Evolutionary conservation across 2,797 vertebrate genomes (phyloP).

Genomic region (Crocodylus rhombifer): DNA sequence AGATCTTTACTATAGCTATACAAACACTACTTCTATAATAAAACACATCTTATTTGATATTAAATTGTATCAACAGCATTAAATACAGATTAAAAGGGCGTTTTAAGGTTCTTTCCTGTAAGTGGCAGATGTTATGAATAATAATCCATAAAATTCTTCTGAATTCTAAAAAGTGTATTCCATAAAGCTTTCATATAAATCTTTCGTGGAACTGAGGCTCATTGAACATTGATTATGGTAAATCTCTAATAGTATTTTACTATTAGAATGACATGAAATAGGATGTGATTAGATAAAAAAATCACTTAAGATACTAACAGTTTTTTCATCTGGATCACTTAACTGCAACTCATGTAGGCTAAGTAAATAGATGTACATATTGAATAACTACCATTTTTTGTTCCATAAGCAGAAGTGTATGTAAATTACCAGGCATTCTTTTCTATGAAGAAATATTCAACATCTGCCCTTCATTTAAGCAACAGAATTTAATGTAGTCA

Average conservation of each 20-base stretch:
- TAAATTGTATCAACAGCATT: conserved; percentile 74
- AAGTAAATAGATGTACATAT: conserved; percentile 15
- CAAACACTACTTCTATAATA: conserved; percentile 54
- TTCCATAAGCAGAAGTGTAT: conserved; percentile 50
- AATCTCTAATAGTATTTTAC: conserved; percentile 66
- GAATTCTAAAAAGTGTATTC: conserved; percentile 75
- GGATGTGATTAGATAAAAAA: conserved; percentile 57
- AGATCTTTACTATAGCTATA: conserved; percentile 26
- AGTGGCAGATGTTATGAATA: conserved; percentile 83
- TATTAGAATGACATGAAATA: conserved; percentile 65
- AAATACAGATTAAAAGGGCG: conserved; percentile 76
- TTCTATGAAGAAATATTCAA: conserved; percentile 26
- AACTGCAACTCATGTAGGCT: not conserved
- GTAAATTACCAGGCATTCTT: conserved; percentile 70
- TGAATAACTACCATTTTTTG: conserved; percentile 17
- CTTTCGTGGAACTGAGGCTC: conserved; percentile 69
- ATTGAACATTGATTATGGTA: conserved; percentile 62
- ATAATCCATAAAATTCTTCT: conserved; percentile 76
- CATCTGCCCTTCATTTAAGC: conserved; percentile 71
- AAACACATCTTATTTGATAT: conserved; percentile 69
- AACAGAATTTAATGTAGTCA: conserved; percentile 61
- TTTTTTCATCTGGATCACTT: conserved; percentile 8
- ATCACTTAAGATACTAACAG: not conserved
- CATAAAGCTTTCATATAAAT: conserved; percentile 80
- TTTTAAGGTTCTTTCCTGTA: conserved; percentile 75